phyloP scores from a whole-genome alignment of 2,888 invertebrate species.

The Eupithecia vulgata region DNA sequence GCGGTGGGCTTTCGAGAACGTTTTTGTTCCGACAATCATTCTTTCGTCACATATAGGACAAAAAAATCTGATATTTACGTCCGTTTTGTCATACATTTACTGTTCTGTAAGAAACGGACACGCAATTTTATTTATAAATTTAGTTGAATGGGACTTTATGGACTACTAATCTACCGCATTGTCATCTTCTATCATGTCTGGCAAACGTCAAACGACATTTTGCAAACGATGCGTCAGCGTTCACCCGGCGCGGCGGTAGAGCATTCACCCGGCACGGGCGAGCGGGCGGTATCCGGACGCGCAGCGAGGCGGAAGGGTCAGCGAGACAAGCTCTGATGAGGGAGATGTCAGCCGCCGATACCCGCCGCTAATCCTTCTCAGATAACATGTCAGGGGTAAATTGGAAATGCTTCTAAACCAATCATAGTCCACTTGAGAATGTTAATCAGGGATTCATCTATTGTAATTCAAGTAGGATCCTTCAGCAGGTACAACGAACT shows the following conservation, averaged over 20 bases:
- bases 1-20: constrained; percentile 11
- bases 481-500: neutral
- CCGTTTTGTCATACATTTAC: neutral
- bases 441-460: neutral
- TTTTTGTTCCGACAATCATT: constrained; percentile 7
- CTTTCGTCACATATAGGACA: neutral
- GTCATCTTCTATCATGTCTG: neutral
- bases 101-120: neutral
- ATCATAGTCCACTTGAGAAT: constrained; percentile 7
- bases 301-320: constrained; percentile 67
- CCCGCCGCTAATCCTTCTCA: constrained; percentile 17
- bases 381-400: constrained; percentile 10
- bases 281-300: constrained; percentile 11
- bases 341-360: constrained; percentile 18
- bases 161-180: neutral
- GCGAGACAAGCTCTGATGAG: constrained; percentile 40
- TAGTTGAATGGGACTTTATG: neutral
- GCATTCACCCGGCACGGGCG: neutral
- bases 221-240: neutral
- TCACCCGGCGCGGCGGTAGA: neutral
- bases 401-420: constrained; percentile 3
- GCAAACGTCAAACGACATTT: neutral
- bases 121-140: neutral
- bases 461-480: constrained; percentile 1
- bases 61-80: neutral